Base-by-base conservation (phyloP, 1,140 invertebrate genomes). In the Euschistus heros region DNA sequence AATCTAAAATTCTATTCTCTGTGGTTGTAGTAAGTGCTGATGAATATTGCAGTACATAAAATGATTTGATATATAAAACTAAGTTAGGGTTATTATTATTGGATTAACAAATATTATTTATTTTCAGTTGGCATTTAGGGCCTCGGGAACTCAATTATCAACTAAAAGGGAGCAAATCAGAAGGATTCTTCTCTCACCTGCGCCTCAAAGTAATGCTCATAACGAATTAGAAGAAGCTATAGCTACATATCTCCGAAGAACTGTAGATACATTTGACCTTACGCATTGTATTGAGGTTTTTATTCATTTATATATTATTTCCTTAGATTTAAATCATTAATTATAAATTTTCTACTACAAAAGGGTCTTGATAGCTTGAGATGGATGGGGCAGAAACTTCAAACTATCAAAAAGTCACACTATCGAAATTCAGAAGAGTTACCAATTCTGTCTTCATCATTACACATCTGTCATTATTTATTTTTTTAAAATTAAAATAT, bases 1-100 rank as follows among this genome's bases (percentile, higher is more conserved):
- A 96, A 78, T 86, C 86, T 47, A 97, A 96, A 80, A 90, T 97
- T 66, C 81, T 97, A 44, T 96, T 95, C 75, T 96, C 93, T 59
- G 88, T 96, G 54, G 85, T 95, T 70, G 92, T 96, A 76, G 93
- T 96, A 79, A 87, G 89, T 88, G 71, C n/a, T 60, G 10, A 54
- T 44, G 6, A 6, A 2, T n/a, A 44, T 60, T 61, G 1, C 8
- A 54, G 50, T 54, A 26, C 15, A 54, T 15, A 7, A 22, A 10
- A 37, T 37, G 13, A 10, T 30, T 30, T 30, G 27, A 7, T 30
- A 30, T 30, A 30, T 30, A 30, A 30, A 30, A 30, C 7, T 2
- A 30, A 30, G 2, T 30, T 4, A 4, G 2, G 13, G 13, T 13
- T 13, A 37, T 37, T 37, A n/a, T 13, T 10, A 37, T 37, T 37